Evolutionary conservation across 2,888 invertebrate species (phyloP).

Genomic region (Platycheirus rosarum): DNA sequence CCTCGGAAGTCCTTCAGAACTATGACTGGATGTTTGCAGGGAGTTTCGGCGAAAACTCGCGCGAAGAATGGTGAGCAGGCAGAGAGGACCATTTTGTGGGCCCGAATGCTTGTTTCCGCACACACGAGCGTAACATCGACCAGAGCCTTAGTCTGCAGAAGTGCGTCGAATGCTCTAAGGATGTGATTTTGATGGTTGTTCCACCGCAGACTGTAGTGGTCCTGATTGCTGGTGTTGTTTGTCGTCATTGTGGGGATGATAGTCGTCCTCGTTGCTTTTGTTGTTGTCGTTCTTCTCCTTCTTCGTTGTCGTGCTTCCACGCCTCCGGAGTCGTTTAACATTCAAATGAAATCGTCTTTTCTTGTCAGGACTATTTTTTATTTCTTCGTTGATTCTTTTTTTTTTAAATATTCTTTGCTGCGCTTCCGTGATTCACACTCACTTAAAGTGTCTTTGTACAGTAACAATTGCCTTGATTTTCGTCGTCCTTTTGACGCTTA

Average conservation of each 20-base stretch:
- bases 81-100: conserved; percentile 95
- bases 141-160: conserved; percentile 92
- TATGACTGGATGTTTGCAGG: conserved; percentile 96
- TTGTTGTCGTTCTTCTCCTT: conserved; percentile 53
- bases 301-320: conserved; percentile 74
- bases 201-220: conserved; percentile 96
- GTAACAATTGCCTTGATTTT: conserved; percentile 74
- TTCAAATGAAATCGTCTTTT: conserved; percentile 76
- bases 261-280: conserved; percentile 57
- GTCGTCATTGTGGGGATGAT: conserved; percentile 78
- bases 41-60: conserved; percentile 93
- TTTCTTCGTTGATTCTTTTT: conserved; percentile 17
- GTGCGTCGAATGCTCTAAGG: conserved; percentile 93
- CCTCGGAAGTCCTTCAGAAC: conserved; percentile 94
- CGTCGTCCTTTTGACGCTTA: conserved; percentile 48
- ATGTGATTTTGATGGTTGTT: conserved; percentile 96
- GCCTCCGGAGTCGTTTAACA: conserved; percentile 81
- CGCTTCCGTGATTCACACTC: conserved; percentile 67
- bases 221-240: conserved; percentile 83
- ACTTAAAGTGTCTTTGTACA: conserved; percentile 67
- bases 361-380: conserved; percentile 32
- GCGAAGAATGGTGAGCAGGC: conserved; percentile 95
- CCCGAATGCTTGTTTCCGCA: conserved; percentile 91
- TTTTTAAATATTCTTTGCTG: conserved; percentile 60
- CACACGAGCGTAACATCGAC: conserved; percentile 96